These are phyloP conservation scores for Drosophila hydei DNA, from an alignment of 1,140 invertebrate species.

Conservation along the genomic window DNA sequence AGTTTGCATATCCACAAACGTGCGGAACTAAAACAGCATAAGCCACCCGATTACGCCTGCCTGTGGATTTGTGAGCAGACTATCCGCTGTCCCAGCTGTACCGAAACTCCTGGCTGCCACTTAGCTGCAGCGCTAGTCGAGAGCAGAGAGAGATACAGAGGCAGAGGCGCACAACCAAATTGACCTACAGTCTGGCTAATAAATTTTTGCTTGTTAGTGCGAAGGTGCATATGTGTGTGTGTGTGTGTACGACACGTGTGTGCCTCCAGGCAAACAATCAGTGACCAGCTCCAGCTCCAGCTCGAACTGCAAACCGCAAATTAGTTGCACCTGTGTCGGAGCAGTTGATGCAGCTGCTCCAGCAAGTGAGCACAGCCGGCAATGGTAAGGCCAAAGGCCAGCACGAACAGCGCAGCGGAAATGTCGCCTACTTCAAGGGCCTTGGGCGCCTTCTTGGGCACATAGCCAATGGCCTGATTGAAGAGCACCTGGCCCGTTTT, in stretches of 20 bases:
- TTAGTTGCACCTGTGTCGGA: conserved; percentile 39
- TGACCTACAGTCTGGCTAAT: conserved; percentile 8
- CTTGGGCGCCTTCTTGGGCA: conserved; percentile 60
- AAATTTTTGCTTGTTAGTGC: conserved; percentile 5
- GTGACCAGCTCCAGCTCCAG: conserved; percentile 21
- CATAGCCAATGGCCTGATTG: conserved; percentile 56
- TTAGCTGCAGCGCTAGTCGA: conserved; percentile 1
- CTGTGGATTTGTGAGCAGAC: conserved; percentile 33
- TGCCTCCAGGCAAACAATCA: conserved; percentile 42
- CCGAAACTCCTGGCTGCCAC: not conserved
- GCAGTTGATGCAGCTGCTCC: conserved; percentile 35
- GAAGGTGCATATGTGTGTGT: not conserved
- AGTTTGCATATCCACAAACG: conserved; percentile 70
- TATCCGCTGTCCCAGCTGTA: not conserved
- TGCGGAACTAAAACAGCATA: conserved; percentile 39
- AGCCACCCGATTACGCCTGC: conserved; percentile 41
- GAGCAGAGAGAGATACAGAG: no score
- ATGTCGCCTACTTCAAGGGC: conserved; percentile 65
- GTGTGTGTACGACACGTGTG: conserved; percentile 35
- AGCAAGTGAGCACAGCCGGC: conserved; percentile 36
- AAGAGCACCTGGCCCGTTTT: conserved; percentile 64
- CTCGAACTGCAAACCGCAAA: conserved; percentile 33
- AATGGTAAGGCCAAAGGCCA: conserved; percentile 67
- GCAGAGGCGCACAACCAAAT: not conserved
- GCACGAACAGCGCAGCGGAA: conserved; percentile 66